Percentiles rank a stretch among this genome's conserved stretches.
Conservation (phyloP, 2,888 invertebrate species). For the Xestia ashworthii region DNA sequence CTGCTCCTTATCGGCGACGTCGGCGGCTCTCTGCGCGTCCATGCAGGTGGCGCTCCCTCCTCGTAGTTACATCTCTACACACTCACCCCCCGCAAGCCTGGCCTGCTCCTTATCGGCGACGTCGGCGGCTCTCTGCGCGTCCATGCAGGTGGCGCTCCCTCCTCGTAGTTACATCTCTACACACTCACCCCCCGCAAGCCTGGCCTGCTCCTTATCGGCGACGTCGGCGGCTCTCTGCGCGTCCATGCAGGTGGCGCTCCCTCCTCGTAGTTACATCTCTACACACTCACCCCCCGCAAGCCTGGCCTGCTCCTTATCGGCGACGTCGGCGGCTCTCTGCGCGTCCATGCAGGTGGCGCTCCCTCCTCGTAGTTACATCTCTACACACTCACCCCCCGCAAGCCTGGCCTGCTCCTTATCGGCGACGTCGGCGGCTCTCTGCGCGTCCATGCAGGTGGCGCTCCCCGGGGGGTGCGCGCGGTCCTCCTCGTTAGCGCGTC, state of each 20-base stretch:
- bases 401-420: slow-evolving; percentile 77
- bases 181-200: slow-evolving; percentile 80
- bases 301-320: slow-evolving; percentile 76
- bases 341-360: slow-evolving; percentile 83
- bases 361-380: slow-evolving; percentile 61
- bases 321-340: slow-evolving; percentile 77
- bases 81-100: slow-evolving; percentile 81
- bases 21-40: slow-evolving; percentile 82
- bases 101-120: slow-evolving; percentile 75
- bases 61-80: background rate
- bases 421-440: slow-evolving; percentile 76
- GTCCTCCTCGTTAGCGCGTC: slow-evolving; percentile 78
- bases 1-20: slow-evolving; percentile 76
- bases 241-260: slow-evolving; percentile 81
- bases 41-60: slow-evolving; percentile 76
- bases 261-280: slow-evolving; percentile 45
- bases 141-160: slow-evolving; percentile 81
- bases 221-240: slow-evolving; percentile 80
- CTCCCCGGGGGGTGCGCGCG: slow-evolving; percentile 84
- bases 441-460: slow-evolving; percentile 82
- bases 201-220: slow-evolving; percentile 75
- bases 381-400: slow-evolving; percentile 78
- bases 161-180: background rate
- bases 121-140: slow-evolving; percentile 81
- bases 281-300: slow-evolving; percentile 79